A percentile compares a stretch with the other conserved stretches of the same genome.
These are phyloP conservation scores for Marmota flaviventris DNA, from an alignment of 2,113 vertebrate species.

Conservation along the genomic window DNA sequence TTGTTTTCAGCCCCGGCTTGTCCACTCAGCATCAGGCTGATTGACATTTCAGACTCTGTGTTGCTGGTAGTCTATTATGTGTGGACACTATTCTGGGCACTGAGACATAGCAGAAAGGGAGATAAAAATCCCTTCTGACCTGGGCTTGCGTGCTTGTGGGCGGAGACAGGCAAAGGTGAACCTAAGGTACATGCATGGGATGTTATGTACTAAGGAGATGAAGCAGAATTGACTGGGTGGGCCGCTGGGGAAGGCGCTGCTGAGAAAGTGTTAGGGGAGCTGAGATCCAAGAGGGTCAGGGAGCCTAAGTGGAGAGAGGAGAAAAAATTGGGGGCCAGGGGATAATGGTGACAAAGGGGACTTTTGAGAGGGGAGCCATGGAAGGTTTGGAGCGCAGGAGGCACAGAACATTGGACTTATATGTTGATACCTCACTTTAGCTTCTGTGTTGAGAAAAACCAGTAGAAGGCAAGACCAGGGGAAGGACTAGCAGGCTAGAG, in stretches of 20 bases:
- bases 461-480: neutral
- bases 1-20: neutral
- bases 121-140: neutral
- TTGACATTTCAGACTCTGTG: neutral
- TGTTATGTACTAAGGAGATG: no score
- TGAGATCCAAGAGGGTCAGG: neutral
- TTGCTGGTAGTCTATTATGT: neutral
- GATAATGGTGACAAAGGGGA: no score
- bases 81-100: neutral
- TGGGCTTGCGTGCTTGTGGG: no score
- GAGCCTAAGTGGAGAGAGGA: neutral
- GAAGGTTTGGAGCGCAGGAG: no score
- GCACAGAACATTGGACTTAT: neutral
- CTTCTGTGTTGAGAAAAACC: neutral
- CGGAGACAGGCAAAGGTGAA: neutral
- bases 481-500: no score
- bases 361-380: neutral
- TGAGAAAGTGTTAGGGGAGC: neutral
- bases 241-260: fast-evolving
- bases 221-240: neutral
- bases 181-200: neutral
- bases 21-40: neutral
- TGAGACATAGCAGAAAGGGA: neutral
- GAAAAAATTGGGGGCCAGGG: no score
- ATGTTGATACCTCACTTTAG: neutral